A percentile compares a stretch with the other conserved stretches of the same genome.
Evolutionary conservation across 1,140 invertebrate genomes (phyloP).

Genomic region (Battus philenor): DNA sequence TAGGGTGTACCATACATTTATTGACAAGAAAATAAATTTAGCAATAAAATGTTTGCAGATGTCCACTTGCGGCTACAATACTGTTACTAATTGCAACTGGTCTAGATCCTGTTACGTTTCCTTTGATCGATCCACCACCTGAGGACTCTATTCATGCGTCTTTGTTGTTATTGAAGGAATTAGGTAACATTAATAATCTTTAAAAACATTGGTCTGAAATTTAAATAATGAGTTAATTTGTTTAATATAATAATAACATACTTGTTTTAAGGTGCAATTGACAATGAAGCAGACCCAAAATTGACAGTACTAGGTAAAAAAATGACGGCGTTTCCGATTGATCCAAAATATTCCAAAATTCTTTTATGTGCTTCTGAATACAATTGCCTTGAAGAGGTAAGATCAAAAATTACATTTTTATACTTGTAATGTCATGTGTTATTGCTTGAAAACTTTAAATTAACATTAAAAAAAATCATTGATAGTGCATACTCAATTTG

Average conservation of each 20-base stretch:
- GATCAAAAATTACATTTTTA: too few species aligned
- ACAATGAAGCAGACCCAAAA: conserved; percentile 66
- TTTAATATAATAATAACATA: too few species aligned
- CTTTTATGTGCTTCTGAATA: conserved; percentile 86
- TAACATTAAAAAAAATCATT: too few species aligned
- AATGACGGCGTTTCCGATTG: conserved; percentile 94
- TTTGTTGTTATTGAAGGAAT: conserved; percentile 81
- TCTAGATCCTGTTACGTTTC: conserved; percentile 88
- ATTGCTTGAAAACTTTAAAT: too few species aligned
- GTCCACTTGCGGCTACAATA: conserved; percentile 84
- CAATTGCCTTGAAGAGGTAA: conserved; percentile 89
- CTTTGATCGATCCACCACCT: conserved; percentile 93
- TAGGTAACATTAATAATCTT: conserved; percentile 78
- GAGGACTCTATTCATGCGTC: conserved; percentile 82
- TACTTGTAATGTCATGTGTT: too few species aligned
- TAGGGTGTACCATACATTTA: too few species aligned
- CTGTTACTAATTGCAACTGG: conserved; percentile 91
- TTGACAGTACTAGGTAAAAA: conserved; percentile 89
- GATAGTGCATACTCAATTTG: too few species aligned
- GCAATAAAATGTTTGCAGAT: conserved; percentile 65
- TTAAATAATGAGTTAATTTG: too few species aligned
- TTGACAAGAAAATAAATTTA: too few species aligned
- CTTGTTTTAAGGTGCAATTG: conserved; percentile 69
- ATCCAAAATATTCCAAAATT: conserved; percentile 92
- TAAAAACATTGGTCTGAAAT: too few species aligned